Conservation (phyloP, 2,888 invertebrate species). For the Stenurella melanura region DNA sequence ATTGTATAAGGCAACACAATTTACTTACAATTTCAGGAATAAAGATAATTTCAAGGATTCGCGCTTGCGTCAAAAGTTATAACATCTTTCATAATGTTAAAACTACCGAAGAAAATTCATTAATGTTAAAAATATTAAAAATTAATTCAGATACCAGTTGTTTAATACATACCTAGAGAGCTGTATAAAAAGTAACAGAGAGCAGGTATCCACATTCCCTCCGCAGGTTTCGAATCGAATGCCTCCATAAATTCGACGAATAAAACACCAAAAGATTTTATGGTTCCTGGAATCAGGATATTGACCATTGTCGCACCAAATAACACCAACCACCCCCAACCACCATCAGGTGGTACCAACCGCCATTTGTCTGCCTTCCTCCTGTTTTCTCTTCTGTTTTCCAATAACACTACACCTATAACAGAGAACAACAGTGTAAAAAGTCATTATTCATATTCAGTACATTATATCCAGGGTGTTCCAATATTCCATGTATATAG, state of each 20-base stretch:
- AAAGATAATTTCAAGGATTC: no score
- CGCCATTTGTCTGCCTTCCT: slow-evolving; percentile 77
- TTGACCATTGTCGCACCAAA: slow-evolving; percentile 87
- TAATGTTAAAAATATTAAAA: no score
- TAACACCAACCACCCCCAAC: slow-evolving; percentile 89
- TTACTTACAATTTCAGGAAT: no score
- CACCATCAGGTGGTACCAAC: slow-evolving; percentile 88
- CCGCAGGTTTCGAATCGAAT: slow-evolving; percentile 83
- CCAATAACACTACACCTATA: slow-evolving; percentile 66
- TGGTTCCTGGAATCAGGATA: slow-evolving; percentile 89
- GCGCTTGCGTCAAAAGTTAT: no score
- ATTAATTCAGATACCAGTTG: no score
- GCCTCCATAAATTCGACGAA: slow-evolving; percentile 88
- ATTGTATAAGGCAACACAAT: no score
- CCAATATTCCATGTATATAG: no score
- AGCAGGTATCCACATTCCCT: slow-evolving; percentile 90
- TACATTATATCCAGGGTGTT: no score
- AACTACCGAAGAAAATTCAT: no score
- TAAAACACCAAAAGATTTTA: slow-evolving; percentile 91
- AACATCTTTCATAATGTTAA: no score
- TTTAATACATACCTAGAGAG: slow-evolving; percentile 81
- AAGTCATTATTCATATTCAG: no score
- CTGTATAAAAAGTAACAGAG: slow-evolving; percentile 92
- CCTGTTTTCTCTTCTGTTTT: slow-evolving; percentile 65
- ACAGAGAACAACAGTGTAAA: neutral